phyloP scores from a whole-genome alignment of 2,797 vertebrate species.

The Hyperoplus immaculatus region DNA sequence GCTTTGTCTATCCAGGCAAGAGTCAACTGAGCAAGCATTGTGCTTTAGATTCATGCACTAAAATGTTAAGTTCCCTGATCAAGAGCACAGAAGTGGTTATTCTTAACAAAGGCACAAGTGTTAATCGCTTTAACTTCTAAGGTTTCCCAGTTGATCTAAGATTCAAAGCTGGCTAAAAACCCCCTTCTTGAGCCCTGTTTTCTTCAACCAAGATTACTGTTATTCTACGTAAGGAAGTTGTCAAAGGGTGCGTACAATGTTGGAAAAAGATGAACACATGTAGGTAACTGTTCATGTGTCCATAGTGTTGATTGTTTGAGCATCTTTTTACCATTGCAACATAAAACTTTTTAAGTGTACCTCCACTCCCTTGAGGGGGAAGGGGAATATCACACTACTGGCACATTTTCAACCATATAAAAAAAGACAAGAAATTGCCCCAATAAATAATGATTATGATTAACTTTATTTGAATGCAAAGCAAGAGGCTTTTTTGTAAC shows the following conservation, averaged over 20 bases:
- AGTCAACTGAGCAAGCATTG: conserved; percentile 8
- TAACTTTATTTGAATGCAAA: background rate
- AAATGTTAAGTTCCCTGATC: conserved; percentile 8
- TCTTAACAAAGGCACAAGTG: background rate
- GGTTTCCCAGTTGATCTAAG: background rate
- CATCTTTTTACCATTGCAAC: no score
- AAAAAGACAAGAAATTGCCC: background rate
- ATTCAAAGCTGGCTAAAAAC: conserved; percentile 10
- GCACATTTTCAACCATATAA: background rate
- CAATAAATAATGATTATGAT: background rate
- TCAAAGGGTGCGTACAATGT: background rate
- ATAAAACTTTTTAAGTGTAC: background rate
- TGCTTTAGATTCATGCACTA: background rate
- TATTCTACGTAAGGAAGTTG: background rate
- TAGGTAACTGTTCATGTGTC: background rate
- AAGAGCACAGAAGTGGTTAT: conserved; percentile 1
- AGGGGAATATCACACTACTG: background rate
- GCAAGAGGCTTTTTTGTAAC: background rate
- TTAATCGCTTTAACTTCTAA: conserved; percentile 15
- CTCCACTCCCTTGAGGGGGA: background rate
- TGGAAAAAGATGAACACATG: background rate
- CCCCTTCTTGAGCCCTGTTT: background rate
- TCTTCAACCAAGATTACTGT: background rate
- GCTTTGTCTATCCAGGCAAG: conserved; percentile 7
- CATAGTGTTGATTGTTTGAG: background rate